Conservation (phyloP, 1,140 invertebrate species). For the Mactra quadrangularis region DNA sequence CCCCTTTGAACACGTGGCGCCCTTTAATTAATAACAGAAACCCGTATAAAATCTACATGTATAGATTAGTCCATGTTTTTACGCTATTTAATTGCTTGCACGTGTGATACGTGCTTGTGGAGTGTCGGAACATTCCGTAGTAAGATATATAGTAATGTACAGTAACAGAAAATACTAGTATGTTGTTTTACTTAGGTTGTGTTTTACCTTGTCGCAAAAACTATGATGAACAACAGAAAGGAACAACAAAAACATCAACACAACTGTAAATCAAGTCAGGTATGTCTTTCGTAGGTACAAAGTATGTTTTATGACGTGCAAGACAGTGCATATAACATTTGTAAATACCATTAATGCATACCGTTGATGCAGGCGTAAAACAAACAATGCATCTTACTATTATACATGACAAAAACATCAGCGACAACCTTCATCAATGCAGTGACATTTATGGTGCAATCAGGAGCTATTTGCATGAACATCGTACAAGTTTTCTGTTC, state of each 20-base stretch:
- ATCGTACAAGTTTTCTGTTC: too few species aligned
- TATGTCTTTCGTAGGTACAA: background rate
- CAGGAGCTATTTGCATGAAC: too few species aligned
- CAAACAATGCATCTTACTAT: too few species aligned
- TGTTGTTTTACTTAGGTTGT: background rate
- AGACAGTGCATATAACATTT: too few species aligned
- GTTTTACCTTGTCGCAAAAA: background rate
- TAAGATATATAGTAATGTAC: background rate
- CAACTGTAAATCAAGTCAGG: background rate
- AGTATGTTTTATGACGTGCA: too few species aligned
- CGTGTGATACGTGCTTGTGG: background rate
- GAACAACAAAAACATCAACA: background rate
- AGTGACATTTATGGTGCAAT: too few species aligned
- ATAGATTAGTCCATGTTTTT: background rate
- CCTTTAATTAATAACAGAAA: constrained; percentile 1
- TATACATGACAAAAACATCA: too few species aligned
- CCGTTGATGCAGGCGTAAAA: too few species aligned
- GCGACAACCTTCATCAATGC: too few species aligned
- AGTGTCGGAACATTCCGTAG: background rate
- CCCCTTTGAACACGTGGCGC: background rate
- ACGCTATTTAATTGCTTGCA: constrained; percentile 5
- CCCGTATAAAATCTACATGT: background rate
- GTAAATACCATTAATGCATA: too few species aligned
- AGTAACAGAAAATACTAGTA: background rate
- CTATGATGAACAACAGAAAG: background rate